Evolutionary conservation across 2,888 invertebrate genomes (phyloP).

Genomic region (Drosophila formosana): DNA sequence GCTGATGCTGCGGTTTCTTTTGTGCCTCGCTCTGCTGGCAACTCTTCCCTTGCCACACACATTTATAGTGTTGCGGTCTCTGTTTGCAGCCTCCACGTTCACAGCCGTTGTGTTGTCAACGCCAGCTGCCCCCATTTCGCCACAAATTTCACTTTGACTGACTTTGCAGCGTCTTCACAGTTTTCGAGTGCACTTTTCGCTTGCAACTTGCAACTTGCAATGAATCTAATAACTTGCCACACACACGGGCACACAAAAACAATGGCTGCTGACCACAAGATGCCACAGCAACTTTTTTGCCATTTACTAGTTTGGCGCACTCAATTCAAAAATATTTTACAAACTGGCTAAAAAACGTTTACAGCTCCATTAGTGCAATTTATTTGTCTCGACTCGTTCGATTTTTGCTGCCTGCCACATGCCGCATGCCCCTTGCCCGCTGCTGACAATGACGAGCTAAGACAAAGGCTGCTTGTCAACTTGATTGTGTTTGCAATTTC

Average conservation of each 20-base stretch:
- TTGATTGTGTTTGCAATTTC: slow-evolving; percentile 81
- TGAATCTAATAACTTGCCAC: slow-evolving; percentile 78
- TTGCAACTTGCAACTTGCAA: slow-evolving; percentile 76
- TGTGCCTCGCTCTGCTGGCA: slow-evolving; percentile 67
- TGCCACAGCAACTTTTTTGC: slow-evolving; percentile 21
- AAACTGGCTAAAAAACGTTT: slow-evolving; percentile 72
- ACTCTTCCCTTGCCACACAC: slow-evolving; percentile 47
- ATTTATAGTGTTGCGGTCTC: slow-evolving; percentile 78
- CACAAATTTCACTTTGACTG: slow-evolving; percentile 68
- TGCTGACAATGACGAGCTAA: slow-evolving; percentile 22
- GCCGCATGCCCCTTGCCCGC: background rate
- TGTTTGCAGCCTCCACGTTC: slow-evolving; percentile 43
- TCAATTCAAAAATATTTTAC: slow-evolving; percentile 77
- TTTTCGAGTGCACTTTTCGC: slow-evolving; percentile 79
- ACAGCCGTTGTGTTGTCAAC: slow-evolving; percentile 67
- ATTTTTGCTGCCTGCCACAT: slow-evolving; percentile 3
- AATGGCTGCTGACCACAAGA: slow-evolving; percentile 58
- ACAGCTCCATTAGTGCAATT: slow-evolving; percentile 80
- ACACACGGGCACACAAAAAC: slow-evolving; percentile 44
- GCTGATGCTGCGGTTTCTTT: slow-evolving; percentile 81
- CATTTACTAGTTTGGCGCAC: slow-evolving; percentile 54
- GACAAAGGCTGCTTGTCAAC: slow-evolving; percentile 62
- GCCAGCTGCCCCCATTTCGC: slow-evolving; percentile 56
- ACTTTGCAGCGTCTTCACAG: slow-evolving; percentile 60
- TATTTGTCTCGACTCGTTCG: slow-evolving; percentile 65